Evolutionary conservation across 2,797 vertebrate genomes (phyloP).

Genomic region (Peromyscus attwateri): DNA sequence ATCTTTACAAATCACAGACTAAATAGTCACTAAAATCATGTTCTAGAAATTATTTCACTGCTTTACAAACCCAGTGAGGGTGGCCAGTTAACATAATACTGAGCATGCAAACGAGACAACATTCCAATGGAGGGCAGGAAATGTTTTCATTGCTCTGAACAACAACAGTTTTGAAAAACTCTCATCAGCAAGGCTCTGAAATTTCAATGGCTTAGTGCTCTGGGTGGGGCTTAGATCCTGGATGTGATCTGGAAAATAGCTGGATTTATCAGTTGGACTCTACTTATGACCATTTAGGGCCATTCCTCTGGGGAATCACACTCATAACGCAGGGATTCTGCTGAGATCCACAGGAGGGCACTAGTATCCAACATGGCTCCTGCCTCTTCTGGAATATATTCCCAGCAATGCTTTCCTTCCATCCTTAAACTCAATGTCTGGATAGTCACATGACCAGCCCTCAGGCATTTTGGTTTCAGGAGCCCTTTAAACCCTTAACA

Average conservation of each 20-base stretch:
- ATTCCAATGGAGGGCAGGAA: slow-evolving; percentile 20
- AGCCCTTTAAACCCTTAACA: background rate
- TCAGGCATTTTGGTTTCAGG: background rate
- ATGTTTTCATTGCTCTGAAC: background rate
- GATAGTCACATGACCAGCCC: background rate
- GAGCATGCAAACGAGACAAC: background rate
- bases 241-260: background rate
- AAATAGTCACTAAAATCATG: background rate
- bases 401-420: background rate
- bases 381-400: accelerated
- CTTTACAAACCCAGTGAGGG: background rate
- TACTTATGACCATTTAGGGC: background rate
- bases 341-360: background rate
- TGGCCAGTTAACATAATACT: background rate
- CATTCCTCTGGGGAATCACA: background rate
- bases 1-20: slow-evolving; percentile 27
- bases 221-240: background rate
- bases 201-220: background rate
- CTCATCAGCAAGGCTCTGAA: background rate
- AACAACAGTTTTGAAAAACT: background rate
- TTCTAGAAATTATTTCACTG: slow-evolving; percentile 14
- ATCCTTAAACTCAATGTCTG: too few species aligned
- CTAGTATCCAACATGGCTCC: background rate
- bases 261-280: background rate
- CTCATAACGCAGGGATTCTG: background rate